Base-by-base conservation (phyloP, 92 coral and sea anemone species). In the Micromussa lordhowensis region DNA sequence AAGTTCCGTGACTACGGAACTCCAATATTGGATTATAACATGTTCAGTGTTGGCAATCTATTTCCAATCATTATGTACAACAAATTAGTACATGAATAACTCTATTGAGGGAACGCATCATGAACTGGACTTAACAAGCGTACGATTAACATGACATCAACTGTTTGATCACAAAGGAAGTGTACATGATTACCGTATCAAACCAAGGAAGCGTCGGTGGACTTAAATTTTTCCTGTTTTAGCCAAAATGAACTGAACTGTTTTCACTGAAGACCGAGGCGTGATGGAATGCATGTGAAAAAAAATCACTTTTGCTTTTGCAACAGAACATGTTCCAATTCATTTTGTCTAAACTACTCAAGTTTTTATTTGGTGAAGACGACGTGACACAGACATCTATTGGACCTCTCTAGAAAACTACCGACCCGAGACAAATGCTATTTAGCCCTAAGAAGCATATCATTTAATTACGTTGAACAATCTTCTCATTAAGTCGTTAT, bases 201-300 rank as follows among this genome's bases (percentile, higher is more conserved):
- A 61, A 24, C 24, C 68, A 61, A 61, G 68, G 68, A 61, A 30
- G 10, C 48, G 17, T 69, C 51, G 32, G 38, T 30, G 78, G 78
- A 73, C 44, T 35, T 71, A 17, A 68, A 31, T 71, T 44, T 48
- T 29, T 53, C 82, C 63, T 28, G 36, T 49, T 15, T 78, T 78
- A 51, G 38, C 82, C 16, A 4, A 61, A 51, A 26, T 73, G 22
- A 14, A 28, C 63, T 14, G 36, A 16, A 48, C 44, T 22, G 81
- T 3, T n/a, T 49, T 77, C 38, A 16, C 57, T 15, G 16, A 78
- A 51, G 31, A 40, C 34, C 17, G 68, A 55, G 73, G 73, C 84
- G 84, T 80, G 84, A 80, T 80, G 84, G 72, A 59, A 80, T 80
- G 84, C 55, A 36, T 18, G 82, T 14, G 22, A 30, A 11, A 70